Conservation (phyloP, 1,140 invertebrate genomes). For the Atta colombica region DNA sequence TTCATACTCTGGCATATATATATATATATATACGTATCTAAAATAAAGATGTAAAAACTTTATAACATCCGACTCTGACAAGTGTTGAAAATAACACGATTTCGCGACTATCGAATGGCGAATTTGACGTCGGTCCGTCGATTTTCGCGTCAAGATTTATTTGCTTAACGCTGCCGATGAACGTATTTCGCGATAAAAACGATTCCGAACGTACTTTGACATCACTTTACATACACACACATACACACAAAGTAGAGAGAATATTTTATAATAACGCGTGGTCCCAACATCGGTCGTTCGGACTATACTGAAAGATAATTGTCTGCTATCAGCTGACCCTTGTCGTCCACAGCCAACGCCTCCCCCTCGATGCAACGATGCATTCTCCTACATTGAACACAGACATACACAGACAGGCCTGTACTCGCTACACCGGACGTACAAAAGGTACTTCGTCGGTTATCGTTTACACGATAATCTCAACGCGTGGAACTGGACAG, state of each 20-base stretch:
- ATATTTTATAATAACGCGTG: conserved; percentile 70
- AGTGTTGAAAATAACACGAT: conserved; percentile 4
- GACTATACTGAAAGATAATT: conserved; percentile 78
- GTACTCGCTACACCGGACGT: conserved; percentile 43
- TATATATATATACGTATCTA: too few species aligned
- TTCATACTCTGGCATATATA: not conserved
- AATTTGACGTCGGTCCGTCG: not conserved
- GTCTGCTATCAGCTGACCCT: conserved; percentile 78
- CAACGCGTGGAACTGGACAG: conserved; percentile 70
- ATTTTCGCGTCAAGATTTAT: conserved; percentile 25
- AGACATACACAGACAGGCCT: not conserved
- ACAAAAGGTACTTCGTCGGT: conserved; percentile 74
- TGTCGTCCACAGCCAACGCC: conserved; percentile 64
- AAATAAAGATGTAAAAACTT: conserved; percentile 16
- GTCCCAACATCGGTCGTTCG: conserved; percentile 67
- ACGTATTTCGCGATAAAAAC: conserved; percentile 17
- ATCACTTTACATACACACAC: not conserved
- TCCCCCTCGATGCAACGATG: conserved; percentile 63
- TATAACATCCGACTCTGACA: not conserved
- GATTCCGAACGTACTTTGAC: not conserved
- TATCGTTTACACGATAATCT: conserved; percentile 67
- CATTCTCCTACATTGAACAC: conserved; percentile 49
- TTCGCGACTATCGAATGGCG: not conserved
- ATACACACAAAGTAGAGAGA: conserved; percentile 21
- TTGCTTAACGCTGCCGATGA: not conserved